Conservation (phyloP, 2,113 vertebrate species). For the Oxygymnocypris stewartii region DNA sequence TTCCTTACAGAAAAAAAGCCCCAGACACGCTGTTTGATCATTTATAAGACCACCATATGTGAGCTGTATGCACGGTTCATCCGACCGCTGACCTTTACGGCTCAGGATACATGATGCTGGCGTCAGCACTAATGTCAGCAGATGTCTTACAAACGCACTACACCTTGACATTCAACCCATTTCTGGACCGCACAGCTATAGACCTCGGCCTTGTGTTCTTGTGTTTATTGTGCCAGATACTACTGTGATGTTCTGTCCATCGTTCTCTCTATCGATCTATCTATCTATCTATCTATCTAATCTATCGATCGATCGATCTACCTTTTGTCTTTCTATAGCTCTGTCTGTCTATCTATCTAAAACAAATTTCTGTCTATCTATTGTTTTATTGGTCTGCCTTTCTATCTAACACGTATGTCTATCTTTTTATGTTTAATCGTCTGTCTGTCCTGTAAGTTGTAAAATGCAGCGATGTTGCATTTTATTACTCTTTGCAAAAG, state of each 20-base stretch:
- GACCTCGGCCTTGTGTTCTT: background rate
- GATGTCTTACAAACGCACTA: constrained; percentile 32
- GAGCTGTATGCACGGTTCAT: background rate
- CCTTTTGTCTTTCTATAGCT: too few relatives aligned
- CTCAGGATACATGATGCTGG: background rate
- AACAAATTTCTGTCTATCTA: too few relatives aligned
- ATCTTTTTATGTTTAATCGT: background rate
- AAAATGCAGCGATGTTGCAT: too few relatives aligned
- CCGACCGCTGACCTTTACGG: constrained; percentile 16
- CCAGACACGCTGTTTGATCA: background rate
- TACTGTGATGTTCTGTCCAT: background rate
- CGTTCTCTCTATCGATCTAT: background rate
- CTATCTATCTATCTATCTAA: background rate
- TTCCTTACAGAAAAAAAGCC: background rate
- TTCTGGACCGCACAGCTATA: background rate
- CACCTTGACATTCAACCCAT: constrained; percentile 20
- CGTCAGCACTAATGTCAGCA: constrained; percentile 37
- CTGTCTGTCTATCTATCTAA: background rate
- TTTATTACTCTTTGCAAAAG: too few relatives aligned
- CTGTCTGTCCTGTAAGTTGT: too few relatives aligned
- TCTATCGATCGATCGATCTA: background rate
- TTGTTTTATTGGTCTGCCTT: background rate
- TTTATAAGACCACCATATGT: background rate
- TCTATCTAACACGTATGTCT: background rate
- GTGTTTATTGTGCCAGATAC: background rate